Evolutionary conservation across 2,888 invertebrate genomes (phyloP).

Genomic region (Liposcelis brunnea): DNA sequence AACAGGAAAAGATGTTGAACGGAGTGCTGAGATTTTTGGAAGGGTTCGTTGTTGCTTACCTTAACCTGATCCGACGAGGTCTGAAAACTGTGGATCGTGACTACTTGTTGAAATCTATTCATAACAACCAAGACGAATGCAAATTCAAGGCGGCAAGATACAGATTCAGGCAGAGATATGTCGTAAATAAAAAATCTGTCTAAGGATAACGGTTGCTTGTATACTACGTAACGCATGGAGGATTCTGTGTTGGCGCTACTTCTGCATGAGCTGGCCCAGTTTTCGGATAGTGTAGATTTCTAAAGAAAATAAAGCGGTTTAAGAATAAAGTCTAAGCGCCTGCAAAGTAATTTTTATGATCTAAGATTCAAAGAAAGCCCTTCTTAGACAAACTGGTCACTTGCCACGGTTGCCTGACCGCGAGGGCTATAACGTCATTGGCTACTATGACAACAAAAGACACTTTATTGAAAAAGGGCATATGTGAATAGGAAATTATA

Average conservation of each 20-base stretch:
- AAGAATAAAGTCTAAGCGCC: too few species aligned
- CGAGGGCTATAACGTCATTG: too few species aligned
- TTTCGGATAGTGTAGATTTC: constrained; percentile 29
- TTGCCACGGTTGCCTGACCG: too few species aligned
- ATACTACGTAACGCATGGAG: constrained; percentile 25
- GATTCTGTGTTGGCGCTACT: constrained; percentile 19
- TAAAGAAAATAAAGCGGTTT: constrained; percentile 18
- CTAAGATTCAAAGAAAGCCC: too few species aligned
- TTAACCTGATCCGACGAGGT: constrained; percentile 25
- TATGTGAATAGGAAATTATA: too few species aligned
- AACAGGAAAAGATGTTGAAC: constrained; percentile 12
- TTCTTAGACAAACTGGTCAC: too few species aligned
- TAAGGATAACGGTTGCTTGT: constrained; percentile 28
- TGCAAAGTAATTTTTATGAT: too few species aligned
- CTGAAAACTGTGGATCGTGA: constrained; percentile 29
- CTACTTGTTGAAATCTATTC: constrained; percentile 29
- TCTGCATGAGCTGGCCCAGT: constrained; percentile 25
- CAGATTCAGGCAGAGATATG: constrained; percentile 22
- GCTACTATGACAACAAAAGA: too few species aligned
- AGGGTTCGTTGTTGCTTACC: too few species aligned
- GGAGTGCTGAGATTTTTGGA: too few species aligned
- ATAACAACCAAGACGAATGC: constrained; percentile 28
- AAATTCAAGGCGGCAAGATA: constrained; percentile 24
- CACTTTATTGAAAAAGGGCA: too few species aligned
- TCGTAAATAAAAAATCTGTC: constrained; percentile 30